Evolutionary conservation across 1,140 invertebrate genomes (phyloP).

Genomic region (Manduca sexta): DNA sequence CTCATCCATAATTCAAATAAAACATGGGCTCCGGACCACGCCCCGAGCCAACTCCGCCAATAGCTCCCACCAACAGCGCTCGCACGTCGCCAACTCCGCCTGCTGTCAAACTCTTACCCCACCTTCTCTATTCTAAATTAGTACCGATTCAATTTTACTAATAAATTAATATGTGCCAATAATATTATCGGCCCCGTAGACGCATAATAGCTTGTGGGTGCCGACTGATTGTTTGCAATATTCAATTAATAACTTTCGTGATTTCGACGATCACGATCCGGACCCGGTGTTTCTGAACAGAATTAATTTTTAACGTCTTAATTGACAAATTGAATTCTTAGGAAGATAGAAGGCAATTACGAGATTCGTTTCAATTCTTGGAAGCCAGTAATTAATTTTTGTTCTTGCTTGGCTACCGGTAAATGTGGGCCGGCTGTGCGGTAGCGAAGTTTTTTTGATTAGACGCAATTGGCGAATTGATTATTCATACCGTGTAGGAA

Average conservation of each 20-base stretch:
- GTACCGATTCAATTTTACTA: constrained; percentile 51
- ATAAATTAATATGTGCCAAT: constrained; percentile 56
- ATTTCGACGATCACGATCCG: constrained; percentile 39
- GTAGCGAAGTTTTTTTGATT: constrained; percentile 19
- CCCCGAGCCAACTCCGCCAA: constrained; percentile 61
- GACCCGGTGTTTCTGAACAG: constrained; percentile 21
- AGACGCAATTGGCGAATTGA: constrained; percentile 6
- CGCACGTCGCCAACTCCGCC: constrained; percentile 49
- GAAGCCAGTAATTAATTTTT: constrained; percentile 21
- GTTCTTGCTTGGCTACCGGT: constrained; percentile 16
- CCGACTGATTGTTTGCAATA: constrained; percentile 51
- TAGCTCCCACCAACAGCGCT: constrained; percentile 41
- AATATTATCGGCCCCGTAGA: constrained; percentile 37
- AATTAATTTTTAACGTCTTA: constrained; percentile 35
- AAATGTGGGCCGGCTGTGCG: constrained; percentile 11
- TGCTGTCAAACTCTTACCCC: constrained; percentile 51
- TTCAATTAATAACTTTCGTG: constrained; percentile 57
- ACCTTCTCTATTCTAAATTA: constrained; percentile 51
- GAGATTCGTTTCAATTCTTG: constrained; percentile 17
- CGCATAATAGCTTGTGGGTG: constrained; percentile 45
- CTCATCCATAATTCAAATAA: constrained; percentile 71
- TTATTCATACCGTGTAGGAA: constrained; percentile 40
- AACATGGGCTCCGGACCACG: constrained; percentile 64
- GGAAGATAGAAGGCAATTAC: constrained; percentile 24
- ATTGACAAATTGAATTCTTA: constrained; percentile 35